Conservation (phyloP, 2,113 vertebrate genomes). For the Epinephelus fuscoguttatus region DNA sequence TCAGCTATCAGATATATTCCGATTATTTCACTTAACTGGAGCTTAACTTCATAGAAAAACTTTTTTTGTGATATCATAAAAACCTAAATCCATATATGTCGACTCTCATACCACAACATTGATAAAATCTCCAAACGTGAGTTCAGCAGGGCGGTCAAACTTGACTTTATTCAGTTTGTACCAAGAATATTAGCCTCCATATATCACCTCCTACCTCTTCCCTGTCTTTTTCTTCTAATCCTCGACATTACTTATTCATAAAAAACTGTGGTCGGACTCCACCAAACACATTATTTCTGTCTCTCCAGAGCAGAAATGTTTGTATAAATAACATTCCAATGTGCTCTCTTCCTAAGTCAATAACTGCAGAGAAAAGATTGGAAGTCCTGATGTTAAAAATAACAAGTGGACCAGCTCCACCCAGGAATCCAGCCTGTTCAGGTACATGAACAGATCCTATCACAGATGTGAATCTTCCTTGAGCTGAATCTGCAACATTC, state of each 20-base stretch:
- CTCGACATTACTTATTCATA: conserved; percentile 35
- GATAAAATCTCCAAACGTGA: conserved; percentile 33
- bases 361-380: conserved; percentile 66
- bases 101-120: neutral
- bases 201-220: neutral
- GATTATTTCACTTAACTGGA: conserved; percentile 40
- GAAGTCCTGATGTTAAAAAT: conserved; percentile 65
- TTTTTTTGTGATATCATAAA: conserved; percentile 6
- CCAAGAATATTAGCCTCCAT: neutral
- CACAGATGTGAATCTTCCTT: neutral
- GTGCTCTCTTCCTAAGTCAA: conserved; percentile 75
- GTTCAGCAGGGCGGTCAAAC: neutral
- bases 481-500: neutral
- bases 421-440: conserved; percentile 45
- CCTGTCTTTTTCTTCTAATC: conserved; percentile 37
- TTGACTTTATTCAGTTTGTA: neutral
- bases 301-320: conserved; percentile 64
- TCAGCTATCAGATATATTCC: neutral
- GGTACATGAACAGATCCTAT: conserved; percentile 27
- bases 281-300: conserved; percentile 44
- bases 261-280: neutral
- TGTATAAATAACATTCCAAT: conserved; percentile 79
- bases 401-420: conserved; percentile 62
- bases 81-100: conserved; percentile 18
- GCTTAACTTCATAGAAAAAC: neutral